phyloP scores from a whole-genome alignment of 2,888 invertebrate genomes.

The Nowickia ferox region DNA sequence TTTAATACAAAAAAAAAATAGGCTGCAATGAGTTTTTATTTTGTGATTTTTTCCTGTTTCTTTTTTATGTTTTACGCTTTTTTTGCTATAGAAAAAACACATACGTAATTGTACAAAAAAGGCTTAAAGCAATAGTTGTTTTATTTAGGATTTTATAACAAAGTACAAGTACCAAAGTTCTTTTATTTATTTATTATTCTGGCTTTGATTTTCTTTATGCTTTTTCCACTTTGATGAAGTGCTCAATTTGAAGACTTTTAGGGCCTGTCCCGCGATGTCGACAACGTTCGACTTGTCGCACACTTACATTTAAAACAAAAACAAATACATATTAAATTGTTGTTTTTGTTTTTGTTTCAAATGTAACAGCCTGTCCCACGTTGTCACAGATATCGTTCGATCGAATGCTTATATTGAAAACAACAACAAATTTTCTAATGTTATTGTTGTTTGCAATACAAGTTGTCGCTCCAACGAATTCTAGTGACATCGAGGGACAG shows the following conservation, averaged over 20 bases:
- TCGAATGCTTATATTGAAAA: too few relatives aligned
- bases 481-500: too few relatives aligned
- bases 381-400: too few relatives aligned
- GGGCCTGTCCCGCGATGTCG: too few relatives aligned
- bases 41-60: background rate
- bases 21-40: slow-evolving; percentile 18
- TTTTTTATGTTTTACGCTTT: background rate
- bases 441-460: too few relatives aligned
- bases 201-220: background rate
- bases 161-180: slow-evolving; percentile 1
- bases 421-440: too few relatives aligned
- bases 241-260: slow-evolving; percentile 6
- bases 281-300: too few relatives aligned
- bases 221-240: slow-evolving; percentile 15
- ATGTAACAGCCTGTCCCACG: too few relatives aligned
- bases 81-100: background rate
- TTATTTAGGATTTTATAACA: slow-evolving; percentile 17
- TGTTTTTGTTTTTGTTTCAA: too few relatives aligned
- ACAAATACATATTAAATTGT: too few relatives aligned
- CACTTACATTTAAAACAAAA: too few relatives aligned
- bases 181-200: slow-evolving; percentile 1
- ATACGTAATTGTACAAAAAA: background rate
- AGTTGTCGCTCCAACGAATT: too few relatives aligned
- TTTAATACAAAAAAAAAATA: background rate
- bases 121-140: slow-evolving; percentile 5